Evolutionary conservation across 2,113 vertebrate genomes (phyloP), one percentile per base, ranked within the genome.

Genomic region (Proteles cristata): DNA sequence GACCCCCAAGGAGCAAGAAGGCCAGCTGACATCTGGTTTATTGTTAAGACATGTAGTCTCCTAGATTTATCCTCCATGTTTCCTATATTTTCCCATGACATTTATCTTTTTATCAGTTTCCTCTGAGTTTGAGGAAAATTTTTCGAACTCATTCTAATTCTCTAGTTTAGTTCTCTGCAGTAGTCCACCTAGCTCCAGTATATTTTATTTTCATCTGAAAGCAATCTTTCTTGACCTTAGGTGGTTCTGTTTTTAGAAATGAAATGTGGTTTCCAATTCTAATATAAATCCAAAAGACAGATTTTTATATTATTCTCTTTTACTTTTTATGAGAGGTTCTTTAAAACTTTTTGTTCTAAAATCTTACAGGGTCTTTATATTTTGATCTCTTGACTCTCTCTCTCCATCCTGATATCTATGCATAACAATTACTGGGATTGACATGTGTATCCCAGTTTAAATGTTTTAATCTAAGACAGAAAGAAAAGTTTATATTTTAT

Each of bases 211-310:
- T 94, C 48, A 90, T 58, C 65, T 80, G 90, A 94, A 96, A 81
- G 66, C n/a, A 79, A 66, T 74, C 25, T 82, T 95, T 82, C 66
- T 39, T 95, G 93, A 91, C 23, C 33, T 92, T 93, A 88, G 28
- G 48, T 87, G 53, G 33, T 93, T 93, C 90, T 86, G 17, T 77
- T 93, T 96, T 77, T 73, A 61, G 65, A 92, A 55, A 71, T 81
- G n/a, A 96, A 96, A 48, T 93, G 39, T 77, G 35, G 85, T 81
- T 96, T 96, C 21, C 53, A 21, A 82, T 97, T 85, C 90, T 96
- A 90, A 33, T 82, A 50, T 90, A 88, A 96, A 76, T 77, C 50
- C 19, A 93, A 94, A 81, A 87, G 43, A 76, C 16, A 76, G 33
- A 88, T 88, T 96, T 86, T 95, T 94, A 71, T 81, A 39, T 90